phyloP scores from a whole-genome alignment of 2,888 invertebrate species.

The Unio pictorum region DNA sequence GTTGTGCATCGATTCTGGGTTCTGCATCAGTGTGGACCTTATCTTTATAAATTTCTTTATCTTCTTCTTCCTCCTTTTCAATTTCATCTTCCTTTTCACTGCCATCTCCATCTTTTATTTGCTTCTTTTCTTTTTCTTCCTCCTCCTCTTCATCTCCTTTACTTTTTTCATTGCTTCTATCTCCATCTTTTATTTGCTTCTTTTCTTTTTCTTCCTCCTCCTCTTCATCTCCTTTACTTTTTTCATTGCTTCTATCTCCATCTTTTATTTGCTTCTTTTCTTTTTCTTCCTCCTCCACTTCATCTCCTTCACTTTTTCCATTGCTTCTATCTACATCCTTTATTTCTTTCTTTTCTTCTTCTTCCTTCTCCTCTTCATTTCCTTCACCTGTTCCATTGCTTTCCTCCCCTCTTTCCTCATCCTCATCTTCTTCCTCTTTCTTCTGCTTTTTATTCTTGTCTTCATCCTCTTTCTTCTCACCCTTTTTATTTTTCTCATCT shows the following conservation, averaged over 20 bases:
- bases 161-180: not conserved
- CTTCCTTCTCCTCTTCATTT: constrained; percentile 2
- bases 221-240: constrained; percentile 8
- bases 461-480: not conserved
- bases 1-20: constrained; percentile 55
- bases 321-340: constrained; percentile 6
- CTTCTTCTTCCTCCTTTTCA: not conserved
- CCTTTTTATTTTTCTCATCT: not conserved
- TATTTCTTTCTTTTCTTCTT: constrained; percentile 8
- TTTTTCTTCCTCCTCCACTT: constrained; percentile 5
- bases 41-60: constrained; percentile 11
- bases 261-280: no score
- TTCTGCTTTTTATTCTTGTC: constrained; percentile 4
- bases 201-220: constrained; percentile 1
- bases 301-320: constrained; percentile 4
- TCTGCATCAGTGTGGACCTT: constrained; percentile 20
- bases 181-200: constrained; percentile 8
- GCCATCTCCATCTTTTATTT: constrained; percentile 13
- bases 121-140: constrained; percentile 8
- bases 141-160: constrained; percentile 1
- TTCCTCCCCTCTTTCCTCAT: constrained; percentile 20
- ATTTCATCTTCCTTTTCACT: constrained; percentile 1
- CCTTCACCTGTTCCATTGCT: constrained; percentile 13
- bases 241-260: constrained; percentile 20
- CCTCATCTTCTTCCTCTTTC: constrained; percentile 6